Evolutionary conservation across 2,797 vertebrate species (phyloP).

Genomic region (Parotocinclus haroldoi): DNA sequence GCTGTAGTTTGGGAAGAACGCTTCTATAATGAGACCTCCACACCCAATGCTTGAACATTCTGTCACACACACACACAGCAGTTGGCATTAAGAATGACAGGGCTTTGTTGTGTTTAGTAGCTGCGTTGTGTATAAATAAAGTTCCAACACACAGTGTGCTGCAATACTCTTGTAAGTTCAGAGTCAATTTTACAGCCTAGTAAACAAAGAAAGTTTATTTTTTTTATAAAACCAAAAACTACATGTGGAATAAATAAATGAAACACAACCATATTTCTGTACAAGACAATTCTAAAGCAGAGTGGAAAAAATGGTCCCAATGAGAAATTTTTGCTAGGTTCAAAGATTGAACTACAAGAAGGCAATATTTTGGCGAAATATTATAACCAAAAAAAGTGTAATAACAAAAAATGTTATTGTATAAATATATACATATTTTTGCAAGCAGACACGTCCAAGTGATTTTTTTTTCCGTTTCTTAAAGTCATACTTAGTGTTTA

Average conservation of each 20-base stretch:
- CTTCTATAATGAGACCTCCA: too few species aligned
- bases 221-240: slow-evolving; percentile 84
- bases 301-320: slow-evolving; percentile 54
- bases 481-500: slow-evolving; percentile 57
- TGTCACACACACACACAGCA: too few species aligned
- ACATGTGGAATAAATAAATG: slow-evolving; percentile 90
- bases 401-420: slow-evolving; percentile 49
- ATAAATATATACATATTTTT: slow-evolving; percentile 53
- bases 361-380: slow-evolving; percentile 52
- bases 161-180: too few species aligned
- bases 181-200: too few species aligned
- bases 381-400: slow-evolving; percentile 48
- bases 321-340: slow-evolving; percentile 48
- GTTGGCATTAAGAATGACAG: too few species aligned
- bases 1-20: too few species aligned
- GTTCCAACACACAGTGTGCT: too few species aligned
- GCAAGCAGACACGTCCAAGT: slow-evolving; percentile 55
- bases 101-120: too few species aligned
- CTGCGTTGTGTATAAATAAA: too few species aligned
- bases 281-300: slow-evolving; percentile 74
- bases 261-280: slow-evolving; percentile 81
- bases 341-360: slow-evolving; percentile 50
- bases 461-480: slow-evolving; percentile 41
- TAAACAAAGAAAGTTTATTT: slow-evolving; percentile 41
- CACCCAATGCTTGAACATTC: too few species aligned